phyloP scores from a whole-genome alignment of 2,113 vertebrate species.

The Athene cunicularia region DNA sequence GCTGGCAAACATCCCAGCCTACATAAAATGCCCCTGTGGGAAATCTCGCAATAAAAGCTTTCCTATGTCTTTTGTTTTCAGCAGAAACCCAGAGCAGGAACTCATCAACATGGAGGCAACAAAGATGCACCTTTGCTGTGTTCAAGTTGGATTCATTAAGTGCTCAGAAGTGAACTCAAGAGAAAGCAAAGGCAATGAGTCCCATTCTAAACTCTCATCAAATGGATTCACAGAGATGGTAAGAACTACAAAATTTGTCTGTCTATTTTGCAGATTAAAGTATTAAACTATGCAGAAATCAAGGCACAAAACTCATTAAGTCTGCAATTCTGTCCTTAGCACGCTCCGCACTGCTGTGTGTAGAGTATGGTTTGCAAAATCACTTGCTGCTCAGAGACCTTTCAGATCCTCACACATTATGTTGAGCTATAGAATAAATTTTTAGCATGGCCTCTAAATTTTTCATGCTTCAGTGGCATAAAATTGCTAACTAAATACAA shows the following conservation, averaged over 20 bases:
- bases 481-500: background rate
- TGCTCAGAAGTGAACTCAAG: background rate
- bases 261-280: background rate
- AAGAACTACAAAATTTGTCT: background rate
- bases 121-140: background rate
- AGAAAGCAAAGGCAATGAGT: background rate
- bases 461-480: background rate
- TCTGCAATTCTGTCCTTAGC: background rate
- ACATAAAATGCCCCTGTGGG: background rate
- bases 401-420: background rate
- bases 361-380: background rate
- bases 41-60: background rate
- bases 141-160: background rate
- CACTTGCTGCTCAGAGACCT: background rate
- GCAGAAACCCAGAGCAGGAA: background rate
- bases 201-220: background rate
- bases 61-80: background rate
- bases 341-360: background rate
- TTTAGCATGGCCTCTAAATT: background rate
- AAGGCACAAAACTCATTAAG: background rate
- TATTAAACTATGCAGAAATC: background rate
- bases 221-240: background rate
- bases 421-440: background rate
- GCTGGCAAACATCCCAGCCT: background rate
- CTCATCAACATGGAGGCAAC: background rate